These are phyloP conservation scores for Lepidurus packardi DNA, from an alignment of 1,140 invertebrate species.

Conservation along the genomic window DNA sequence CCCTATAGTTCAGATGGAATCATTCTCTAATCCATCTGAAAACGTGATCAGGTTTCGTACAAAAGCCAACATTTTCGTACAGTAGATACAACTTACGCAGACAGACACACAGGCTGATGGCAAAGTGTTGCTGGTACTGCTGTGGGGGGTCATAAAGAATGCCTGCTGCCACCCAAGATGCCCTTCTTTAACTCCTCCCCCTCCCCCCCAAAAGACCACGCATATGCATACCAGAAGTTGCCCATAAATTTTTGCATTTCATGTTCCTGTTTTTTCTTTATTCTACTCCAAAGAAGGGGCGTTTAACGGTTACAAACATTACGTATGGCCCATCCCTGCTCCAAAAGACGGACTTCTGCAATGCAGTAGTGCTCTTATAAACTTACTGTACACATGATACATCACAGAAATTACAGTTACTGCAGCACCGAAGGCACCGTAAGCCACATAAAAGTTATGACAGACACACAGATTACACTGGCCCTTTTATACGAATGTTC, in stretches of 20 bases:
- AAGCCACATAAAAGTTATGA: conserved; percentile 2
- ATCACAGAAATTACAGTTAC: too few relatives aligned
- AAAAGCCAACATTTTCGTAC: background rate
- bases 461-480: background rate
- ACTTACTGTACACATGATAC: background rate
- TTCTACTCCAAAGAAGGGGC: background rate
- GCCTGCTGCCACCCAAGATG: background rate
- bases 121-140: background rate
- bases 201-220: background rate
- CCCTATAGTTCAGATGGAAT: background rate
- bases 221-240: background rate
- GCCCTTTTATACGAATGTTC: too few relatives aligned
- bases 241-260: background rate
- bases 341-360: background rate
- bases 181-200: background rate
- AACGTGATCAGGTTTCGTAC: background rate
- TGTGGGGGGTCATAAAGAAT: background rate
- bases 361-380: background rate
- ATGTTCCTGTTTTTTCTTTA: background rate
- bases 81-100: too few relatives aligned
- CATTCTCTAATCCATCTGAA: background rate
- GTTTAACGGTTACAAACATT: background rate
- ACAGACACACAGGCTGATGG: background rate
- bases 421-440: background rate
- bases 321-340: background rate